phyloP scores from a whole-genome alignment of 1,140 invertebrate genomes.

The Zaprionus lachaisei region DNA sequence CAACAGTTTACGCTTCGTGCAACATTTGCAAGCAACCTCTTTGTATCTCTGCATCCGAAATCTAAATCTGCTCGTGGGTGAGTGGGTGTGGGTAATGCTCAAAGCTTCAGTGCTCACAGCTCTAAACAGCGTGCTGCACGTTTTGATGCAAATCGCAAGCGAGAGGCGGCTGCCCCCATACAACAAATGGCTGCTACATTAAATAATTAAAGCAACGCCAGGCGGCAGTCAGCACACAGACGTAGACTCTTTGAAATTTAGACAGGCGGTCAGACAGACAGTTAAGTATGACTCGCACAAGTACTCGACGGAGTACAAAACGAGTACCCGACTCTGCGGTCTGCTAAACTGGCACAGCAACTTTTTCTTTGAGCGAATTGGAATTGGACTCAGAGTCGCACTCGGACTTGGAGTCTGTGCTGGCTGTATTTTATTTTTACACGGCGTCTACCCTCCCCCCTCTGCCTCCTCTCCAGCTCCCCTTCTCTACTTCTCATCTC shows the following conservation, averaged over 20 bases:
- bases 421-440: constrained; percentile 51
- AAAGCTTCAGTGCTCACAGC: constrained; percentile 55
- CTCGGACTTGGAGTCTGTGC: constrained; percentile 22
- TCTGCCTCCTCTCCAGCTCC: not conserved
- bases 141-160: constrained; percentile 71
- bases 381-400: constrained; percentile 8
- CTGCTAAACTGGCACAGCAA: constrained; percentile 76
- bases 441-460: constrained; percentile 7
- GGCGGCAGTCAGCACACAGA: constrained; percentile 6
- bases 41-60: constrained; percentile 17
- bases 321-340: constrained; percentile 23
- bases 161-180: constrained; percentile 56
- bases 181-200: constrained; percentile 76
- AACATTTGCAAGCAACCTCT: constrained; percentile 13
- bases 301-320: constrained; percentile 30
- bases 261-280: constrained; percentile 35
- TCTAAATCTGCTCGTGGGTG: constrained; percentile 28
- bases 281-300: constrained; percentile 43
- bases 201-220: constrained; percentile 77
- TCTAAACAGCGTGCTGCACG: constrained; percentile 53
- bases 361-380: constrained; percentile 68
- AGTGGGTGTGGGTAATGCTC: constrained; percentile 30
- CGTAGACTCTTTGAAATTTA: not conserved
- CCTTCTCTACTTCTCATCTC: not conserved
- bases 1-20: constrained; percentile 46